phyloP scores from a whole-genome alignment of 2,113 vertebrate genomes.

The Dicerorhinus sumatrensis region DNA sequence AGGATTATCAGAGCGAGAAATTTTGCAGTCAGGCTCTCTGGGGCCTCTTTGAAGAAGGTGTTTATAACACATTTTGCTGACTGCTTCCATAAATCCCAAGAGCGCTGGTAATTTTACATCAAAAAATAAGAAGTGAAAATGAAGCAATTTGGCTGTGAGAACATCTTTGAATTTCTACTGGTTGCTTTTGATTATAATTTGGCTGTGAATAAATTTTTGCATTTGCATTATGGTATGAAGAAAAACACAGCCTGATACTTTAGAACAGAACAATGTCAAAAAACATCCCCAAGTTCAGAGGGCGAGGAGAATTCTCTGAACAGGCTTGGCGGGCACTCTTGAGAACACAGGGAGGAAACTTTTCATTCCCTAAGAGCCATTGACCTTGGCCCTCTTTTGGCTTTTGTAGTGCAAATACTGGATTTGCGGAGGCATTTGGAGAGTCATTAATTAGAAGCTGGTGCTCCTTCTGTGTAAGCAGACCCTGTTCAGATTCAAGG shows the following conservation, averaged over 20 bases:
- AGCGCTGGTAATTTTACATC: slow-evolving; percentile 55
- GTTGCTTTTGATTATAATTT: slow-evolving; percentile 68
- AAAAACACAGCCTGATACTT: slow-evolving; percentile 8
- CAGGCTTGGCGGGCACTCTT: neutral
- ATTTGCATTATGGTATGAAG: slow-evolving; percentile 28
- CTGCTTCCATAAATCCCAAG: slow-evolving; percentile 73
- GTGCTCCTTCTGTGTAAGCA: neutral
- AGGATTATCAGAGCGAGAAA: slow-evolving; percentile 47
- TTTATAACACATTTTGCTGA: slow-evolving; percentile 73
- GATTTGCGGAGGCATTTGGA: neutral
- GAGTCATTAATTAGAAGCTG: slow-evolving; percentile 23
- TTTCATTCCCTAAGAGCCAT: slow-evolving; percentile 38
- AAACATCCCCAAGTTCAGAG: slow-evolving; percentile 54
- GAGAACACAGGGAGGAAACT: slow-evolving; percentile 38
- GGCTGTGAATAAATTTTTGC: slow-evolving; percentile 62
- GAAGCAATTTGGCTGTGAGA: slow-evolving; percentile 60
- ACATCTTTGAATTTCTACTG: slow-evolving; percentile 52
- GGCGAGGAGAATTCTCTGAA: neutral
- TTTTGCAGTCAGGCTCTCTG: slow-evolving; percentile 27
- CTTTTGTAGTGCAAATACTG: neutral
- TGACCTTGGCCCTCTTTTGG: neutral
- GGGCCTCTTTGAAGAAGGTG: slow-evolving; percentile 64
- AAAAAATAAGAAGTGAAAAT: slow-evolving; percentile 74
- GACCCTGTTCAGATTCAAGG: neutral
- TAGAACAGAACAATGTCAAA: slow-evolving; percentile 17